phyloP scores from a whole-genome alignment of 2,888 invertebrate species.

The Mantis religiosa region DNA sequence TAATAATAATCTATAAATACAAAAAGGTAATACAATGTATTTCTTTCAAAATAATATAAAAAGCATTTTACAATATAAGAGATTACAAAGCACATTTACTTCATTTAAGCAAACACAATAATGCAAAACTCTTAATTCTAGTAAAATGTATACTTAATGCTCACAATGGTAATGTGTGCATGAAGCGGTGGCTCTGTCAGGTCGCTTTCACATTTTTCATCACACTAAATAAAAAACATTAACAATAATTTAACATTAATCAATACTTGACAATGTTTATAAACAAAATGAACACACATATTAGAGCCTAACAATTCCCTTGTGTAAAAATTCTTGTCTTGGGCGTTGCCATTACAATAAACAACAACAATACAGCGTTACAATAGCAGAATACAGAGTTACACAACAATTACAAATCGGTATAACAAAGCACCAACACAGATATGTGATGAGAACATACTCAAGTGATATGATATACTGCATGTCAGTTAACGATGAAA shows the following conservation, averaged over 20 bases:
- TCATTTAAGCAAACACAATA: background rate
- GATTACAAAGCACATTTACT: background rate
- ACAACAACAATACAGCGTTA: background rate
- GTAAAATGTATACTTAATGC: background rate
- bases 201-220: background rate
- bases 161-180: background rate
- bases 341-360: background rate
- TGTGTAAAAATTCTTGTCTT: background rate
- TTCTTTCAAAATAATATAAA: conserved; percentile 30
- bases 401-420: background rate
- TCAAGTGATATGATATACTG: too few relatives aligned
- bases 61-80: conserved; percentile 42
- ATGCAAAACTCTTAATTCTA: background rate
- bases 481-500: too few relatives aligned
- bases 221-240: background rate
- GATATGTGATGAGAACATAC: background rate
- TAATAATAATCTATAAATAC: conserved; percentile 39
- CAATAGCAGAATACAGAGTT: too few relatives aligned
- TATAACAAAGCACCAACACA: background rate
- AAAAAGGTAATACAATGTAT: conserved; percentile 47
- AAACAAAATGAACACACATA: too few relatives aligned
- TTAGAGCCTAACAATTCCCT: too few relatives aligned
- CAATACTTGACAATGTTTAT: background rate
- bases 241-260: background rate
- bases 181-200: background rate